Conservation (phyloP, 2,113 vertebrate species). For the Cyanoramphus novaezelandiae region DNA sequence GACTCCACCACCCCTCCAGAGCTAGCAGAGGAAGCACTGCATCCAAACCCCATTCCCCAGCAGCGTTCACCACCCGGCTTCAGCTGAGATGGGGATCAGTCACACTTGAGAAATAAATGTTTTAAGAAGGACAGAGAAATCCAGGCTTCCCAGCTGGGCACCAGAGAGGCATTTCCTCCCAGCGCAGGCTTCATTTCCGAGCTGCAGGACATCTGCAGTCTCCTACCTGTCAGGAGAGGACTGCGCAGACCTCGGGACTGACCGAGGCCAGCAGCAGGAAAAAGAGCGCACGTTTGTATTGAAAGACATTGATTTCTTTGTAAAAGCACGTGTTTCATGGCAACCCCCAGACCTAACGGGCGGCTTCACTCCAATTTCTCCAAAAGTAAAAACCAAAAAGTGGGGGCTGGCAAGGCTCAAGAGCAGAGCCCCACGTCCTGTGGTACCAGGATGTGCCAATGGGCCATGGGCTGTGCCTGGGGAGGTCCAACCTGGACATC, state of each 20-base stretch:
- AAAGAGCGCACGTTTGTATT: background rate
- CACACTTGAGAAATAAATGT: background rate
- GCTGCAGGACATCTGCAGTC: background rate
- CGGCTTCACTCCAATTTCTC: background rate
- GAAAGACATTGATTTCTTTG: background rate
- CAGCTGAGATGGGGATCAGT: background rate
- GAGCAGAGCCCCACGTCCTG: background rate
- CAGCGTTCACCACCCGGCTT: background rate
- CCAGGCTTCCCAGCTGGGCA: background rate
- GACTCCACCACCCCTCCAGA: background rate
- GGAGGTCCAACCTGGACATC: background rate
- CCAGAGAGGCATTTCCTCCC: background rate
- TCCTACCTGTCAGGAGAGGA: background rate
- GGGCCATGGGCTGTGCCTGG: background rate
- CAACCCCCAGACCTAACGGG: background rate
- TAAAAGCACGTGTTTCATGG: background rate
- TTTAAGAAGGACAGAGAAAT: background rate
- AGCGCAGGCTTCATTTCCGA: background rate
- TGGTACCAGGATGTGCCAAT: rapidly evolving
- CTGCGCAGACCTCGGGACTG: background rate
- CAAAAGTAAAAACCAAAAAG: background rate
- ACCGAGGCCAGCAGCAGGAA: background rate
- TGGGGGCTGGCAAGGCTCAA: background rate
- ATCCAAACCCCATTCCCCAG: constrained; percentile 12
- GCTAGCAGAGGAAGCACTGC: background rate